Evolutionary conservation across 2,888 invertebrate genomes (phyloP).

Genomic region (Epicampocera succincta): DNA sequence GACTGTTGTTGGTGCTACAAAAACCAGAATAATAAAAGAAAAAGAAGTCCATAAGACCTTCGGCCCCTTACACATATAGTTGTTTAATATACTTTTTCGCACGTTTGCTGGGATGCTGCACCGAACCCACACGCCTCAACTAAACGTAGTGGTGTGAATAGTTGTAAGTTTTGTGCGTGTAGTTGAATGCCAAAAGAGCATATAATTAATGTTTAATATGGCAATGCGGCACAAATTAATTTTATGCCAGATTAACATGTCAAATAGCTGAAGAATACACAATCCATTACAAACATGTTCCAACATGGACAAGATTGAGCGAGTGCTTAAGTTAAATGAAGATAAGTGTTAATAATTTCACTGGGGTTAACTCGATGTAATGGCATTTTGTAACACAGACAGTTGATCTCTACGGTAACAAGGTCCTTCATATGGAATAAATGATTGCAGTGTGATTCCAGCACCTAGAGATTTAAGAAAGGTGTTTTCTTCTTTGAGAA

Average conservation of each 20-base stretch:
- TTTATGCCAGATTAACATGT: conserved; percentile 69
- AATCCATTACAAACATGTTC: conserved; percentile 18
- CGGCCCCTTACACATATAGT: too few species aligned
- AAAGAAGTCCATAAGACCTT: too few species aligned
- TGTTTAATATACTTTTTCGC: too few species aligned
- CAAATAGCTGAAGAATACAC: conserved; percentile 63
- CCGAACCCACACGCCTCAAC: not conserved
- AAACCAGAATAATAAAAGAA: too few species aligned
- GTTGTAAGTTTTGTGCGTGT: conserved; percentile 11
- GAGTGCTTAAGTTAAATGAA: conserved; percentile 37
- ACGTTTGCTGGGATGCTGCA: not conserved
- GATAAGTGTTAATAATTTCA: conserved; percentile 8
- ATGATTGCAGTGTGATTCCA: too few species aligned
- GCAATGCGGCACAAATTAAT: conserved; percentile 69
- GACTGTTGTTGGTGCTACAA: too few species aligned
- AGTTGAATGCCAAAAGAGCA: conserved; percentile 49
- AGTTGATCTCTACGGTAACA: not conserved
- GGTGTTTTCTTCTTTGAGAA: too few species aligned
- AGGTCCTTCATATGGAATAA: too few species aligned
- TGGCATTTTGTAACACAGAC: not conserved
- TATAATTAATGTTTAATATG: conserved; percentile 68
- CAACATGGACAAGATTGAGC: conserved; percentile 8
- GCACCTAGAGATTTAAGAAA: too few species aligned
- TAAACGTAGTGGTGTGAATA: not conserved
- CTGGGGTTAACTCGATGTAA: conserved; percentile 7